Percentiles rank a stretch among this genome's conserved stretches.
Conservation (phyloP, 2,888 invertebrate species). For the Mesoligia furuncula region DNA sequence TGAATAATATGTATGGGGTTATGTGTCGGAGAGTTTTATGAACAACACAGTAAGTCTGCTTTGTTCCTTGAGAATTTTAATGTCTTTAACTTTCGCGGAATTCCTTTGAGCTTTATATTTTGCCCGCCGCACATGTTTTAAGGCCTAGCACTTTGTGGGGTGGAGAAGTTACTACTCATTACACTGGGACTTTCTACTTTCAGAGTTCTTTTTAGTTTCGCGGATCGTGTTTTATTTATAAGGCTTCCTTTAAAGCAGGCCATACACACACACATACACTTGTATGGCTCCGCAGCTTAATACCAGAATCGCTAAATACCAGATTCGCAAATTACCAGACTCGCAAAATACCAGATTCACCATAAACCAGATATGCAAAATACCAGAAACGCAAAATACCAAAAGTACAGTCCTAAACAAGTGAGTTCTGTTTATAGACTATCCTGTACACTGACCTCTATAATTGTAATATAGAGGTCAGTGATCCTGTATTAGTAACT, state of each 20-base stretch:
- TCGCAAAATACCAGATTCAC: too few species aligned
- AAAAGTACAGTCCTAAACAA: too few species aligned
- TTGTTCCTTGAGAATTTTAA: constrained; percentile 61
- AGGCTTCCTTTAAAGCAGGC: neutral
- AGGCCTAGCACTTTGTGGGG: constrained; percentile 53
- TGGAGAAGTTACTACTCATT: constrained; percentile 47
- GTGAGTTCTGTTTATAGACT: too few species aligned
- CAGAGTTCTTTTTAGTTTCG: constrained; percentile 30
- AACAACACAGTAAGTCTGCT: constrained; percentile 57
- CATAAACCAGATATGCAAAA: too few species aligned
- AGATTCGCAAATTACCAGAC: too few species aligned
- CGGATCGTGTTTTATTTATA: constrained; percentile 34
- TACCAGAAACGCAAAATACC: too few species aligned
- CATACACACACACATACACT: neutral
- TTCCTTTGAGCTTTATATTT: constrained; percentile 55
- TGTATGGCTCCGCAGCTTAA: too few species aligned
- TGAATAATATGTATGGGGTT: constrained; percentile 58
- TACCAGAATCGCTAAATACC: too few species aligned
- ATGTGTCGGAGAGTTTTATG: constrained; percentile 55
- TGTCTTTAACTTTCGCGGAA: constrained; percentile 60
- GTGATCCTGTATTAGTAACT: too few species aligned
- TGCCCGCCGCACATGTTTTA: constrained; percentile 45
- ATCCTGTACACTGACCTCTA: too few species aligned
- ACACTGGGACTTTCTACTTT: constrained; percentile 44
- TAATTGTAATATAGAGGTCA: too few species aligned